Evolutionary conservation across 2,113 vertebrate genomes (phyloP).

Genomic region (Ellobius talpinus): DNA sequence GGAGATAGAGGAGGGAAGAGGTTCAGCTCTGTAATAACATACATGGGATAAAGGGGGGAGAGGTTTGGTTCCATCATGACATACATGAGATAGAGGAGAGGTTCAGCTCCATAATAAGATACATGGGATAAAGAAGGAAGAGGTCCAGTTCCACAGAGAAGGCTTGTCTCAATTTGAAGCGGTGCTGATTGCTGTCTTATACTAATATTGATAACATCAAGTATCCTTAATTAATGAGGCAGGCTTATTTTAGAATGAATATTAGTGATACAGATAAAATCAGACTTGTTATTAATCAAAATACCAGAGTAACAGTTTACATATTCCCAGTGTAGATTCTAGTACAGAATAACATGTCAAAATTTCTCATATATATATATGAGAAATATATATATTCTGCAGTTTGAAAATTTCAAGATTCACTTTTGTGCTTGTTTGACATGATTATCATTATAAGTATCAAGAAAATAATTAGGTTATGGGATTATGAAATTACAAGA

Average conservation of each 20-base stretch:
- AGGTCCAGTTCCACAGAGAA: not conserved
- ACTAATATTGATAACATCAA: not conserved
- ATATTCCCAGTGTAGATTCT: not conserved
- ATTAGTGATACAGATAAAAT: not conserved
- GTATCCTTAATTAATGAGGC: not conserved
- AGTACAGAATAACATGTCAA: not conserved
- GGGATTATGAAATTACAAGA: not conserved
- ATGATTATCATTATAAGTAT: not conserved
- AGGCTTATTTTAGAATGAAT: not conserved
- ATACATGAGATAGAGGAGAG: not conserved
- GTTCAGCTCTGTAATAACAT: not conserved
- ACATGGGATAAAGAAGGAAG: not conserved
- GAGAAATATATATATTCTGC: too few species aligned
- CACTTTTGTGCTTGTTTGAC: not conserved
- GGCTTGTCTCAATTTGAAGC: not conserved
- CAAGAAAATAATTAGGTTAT: not conserved
- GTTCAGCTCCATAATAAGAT: not conserved
- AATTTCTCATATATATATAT: too few species aligned
- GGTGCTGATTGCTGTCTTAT: not conserved
- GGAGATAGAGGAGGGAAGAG: too few species aligned
- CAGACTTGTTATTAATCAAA: not conserved
- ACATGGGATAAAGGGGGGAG: not conserved
- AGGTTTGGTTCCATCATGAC: not conserved
- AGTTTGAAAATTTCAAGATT: not conserved
- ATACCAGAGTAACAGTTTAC: not conserved